These are phyloP conservation scores for Parapsyche elsis DNA, from an alignment of 1,140 invertebrate genomes.

Conservation along the genomic window DNA sequence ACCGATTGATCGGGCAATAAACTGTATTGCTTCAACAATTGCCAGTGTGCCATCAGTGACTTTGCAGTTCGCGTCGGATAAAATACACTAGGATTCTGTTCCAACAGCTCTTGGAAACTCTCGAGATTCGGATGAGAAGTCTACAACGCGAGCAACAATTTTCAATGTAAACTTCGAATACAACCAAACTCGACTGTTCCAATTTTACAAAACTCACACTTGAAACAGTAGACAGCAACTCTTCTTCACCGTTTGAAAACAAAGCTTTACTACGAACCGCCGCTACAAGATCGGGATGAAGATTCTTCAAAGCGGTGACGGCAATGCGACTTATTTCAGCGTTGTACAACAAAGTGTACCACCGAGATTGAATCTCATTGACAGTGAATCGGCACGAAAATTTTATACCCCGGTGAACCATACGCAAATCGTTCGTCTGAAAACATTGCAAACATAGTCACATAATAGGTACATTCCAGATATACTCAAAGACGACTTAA, in stretches of 20 bases:
- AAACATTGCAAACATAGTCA: constrained; percentile 56
- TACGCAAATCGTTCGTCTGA: constrained; percentile 86
- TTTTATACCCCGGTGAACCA: constrained; percentile 92
- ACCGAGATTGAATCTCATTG: constrained; percentile 93
- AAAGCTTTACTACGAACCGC: constrained; percentile 89
- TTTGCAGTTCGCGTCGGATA: constrained; percentile 89
- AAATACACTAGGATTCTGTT: constrained; percentile 86
- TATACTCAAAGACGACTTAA: neutral
- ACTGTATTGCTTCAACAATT: constrained; percentile 92
- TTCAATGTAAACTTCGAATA: constrained; percentile 17
- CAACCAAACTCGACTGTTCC: constrained; percentile 11
- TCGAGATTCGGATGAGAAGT: constrained; percentile 73
- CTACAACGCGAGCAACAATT: constrained; percentile 48
- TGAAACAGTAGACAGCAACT: constrained; percentile 83
- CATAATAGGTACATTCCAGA: neutral
- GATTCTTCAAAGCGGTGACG: constrained; percentile 90
- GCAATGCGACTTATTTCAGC: constrained; percentile 87
- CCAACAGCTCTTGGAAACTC: constrained; percentile 88
- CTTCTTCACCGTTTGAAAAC: constrained; percentile 91
- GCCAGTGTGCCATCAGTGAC: constrained; percentile 89
- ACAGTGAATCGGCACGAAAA: constrained; percentile 96
- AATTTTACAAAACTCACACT: constrained; percentile 82
- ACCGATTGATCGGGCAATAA: constrained; percentile 90
- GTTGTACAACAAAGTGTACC: constrained; percentile 96
- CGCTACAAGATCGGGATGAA: constrained; percentile 90